Conservation (phyloP, 2,113 vertebrate genomes). For the Tursiops truncatus region DNA sequence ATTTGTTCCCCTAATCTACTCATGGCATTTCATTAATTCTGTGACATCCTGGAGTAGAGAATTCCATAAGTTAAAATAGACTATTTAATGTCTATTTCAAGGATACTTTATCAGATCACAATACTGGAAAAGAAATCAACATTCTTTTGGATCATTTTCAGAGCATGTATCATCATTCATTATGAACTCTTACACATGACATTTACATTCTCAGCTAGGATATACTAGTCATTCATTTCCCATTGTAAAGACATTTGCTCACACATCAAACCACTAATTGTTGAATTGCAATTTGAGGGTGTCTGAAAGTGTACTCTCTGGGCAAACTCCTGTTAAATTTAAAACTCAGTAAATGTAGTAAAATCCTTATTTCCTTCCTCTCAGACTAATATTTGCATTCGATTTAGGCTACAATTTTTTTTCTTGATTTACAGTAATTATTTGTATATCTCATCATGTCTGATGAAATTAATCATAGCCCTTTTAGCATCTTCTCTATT, state of each 20-base stretch:
- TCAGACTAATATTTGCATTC: background rate
- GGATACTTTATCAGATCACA: background rate
- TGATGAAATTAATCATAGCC: background rate
- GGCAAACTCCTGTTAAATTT: background rate
- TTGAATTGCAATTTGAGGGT: background rate
- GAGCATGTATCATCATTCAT: background rate
- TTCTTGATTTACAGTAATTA: slow-evolving; percentile 26
- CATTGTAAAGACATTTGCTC: background rate
- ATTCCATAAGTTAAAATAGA: background rate
- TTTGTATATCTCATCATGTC: background rate
- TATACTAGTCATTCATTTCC: background rate
- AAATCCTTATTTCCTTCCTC: background rate
- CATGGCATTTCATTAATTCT: background rate
- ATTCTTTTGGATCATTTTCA: background rate
- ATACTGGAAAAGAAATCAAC: background rate
- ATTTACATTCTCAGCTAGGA: background rate
- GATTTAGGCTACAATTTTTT: background rate
- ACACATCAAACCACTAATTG: background rate
- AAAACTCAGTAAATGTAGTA: background rate
- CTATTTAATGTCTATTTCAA: background rate
- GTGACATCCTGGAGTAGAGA: background rate
- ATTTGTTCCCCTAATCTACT: background rate
- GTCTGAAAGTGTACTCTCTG: background rate
- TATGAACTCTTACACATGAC: background rate
- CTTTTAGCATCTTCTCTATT: background rate